phyloP scores from a whole-genome alignment of 2,888 invertebrate genomes.

The Noctua comes region DNA sequence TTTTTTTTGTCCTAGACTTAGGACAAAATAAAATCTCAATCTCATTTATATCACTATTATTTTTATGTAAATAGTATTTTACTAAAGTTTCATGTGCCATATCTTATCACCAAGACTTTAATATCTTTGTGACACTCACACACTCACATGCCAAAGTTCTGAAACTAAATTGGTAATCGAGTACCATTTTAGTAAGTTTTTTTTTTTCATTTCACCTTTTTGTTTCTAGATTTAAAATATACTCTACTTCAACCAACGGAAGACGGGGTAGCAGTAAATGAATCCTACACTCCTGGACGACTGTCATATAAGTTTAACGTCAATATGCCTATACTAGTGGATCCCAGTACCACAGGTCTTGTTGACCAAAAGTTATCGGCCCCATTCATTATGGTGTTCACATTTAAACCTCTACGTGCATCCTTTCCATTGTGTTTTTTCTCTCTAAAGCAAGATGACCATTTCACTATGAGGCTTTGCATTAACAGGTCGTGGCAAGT shows the following conservation, averaged over 20 bases:
- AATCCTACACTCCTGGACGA: background rate
- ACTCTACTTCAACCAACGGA: constrained; percentile 2
- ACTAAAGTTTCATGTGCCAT: background rate
- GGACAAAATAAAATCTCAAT: background rate
- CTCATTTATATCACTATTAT: too few relatives aligned
- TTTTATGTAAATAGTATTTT: background rate
- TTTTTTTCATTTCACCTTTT: background rate
- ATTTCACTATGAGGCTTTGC: background rate
- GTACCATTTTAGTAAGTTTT: accelerated
- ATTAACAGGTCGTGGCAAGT: background rate
- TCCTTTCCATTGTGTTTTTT: background rate
- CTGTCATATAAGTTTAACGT: constrained; percentile 1
- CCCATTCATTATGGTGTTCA: constrained; percentile 74
- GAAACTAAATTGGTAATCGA: background rate
- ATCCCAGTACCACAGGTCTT: background rate
- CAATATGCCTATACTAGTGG: background rate
- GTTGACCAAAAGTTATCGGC: constrained; percentile 57
- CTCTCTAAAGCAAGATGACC: background rate
- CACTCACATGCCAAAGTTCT: background rate
- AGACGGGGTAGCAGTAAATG: background rate
- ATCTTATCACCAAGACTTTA: background rate
- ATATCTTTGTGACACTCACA: background rate
- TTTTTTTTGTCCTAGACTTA: background rate
- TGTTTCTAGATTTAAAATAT: constrained; percentile 21
- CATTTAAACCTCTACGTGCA: constrained; percentile 66